These are phyloP conservation scores for Gerris buenoi DNA, from an alignment of 1,140 invertebrate genomes.

Conservation along the genomic window DNA sequence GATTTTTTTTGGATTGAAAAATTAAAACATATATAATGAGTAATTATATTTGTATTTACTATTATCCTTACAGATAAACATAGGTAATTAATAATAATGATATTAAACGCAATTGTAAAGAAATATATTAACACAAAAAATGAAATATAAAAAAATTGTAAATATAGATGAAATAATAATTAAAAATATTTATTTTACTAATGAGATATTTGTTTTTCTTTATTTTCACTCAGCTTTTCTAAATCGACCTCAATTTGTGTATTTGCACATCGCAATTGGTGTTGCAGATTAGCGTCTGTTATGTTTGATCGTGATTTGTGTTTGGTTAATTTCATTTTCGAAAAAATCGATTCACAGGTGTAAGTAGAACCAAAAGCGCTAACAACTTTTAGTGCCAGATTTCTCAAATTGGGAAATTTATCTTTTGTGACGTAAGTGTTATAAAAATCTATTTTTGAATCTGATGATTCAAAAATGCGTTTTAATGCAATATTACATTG, in stretches of 20 bases:
- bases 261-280: background rate
- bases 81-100: too few species aligned
- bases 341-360: slow-evolving; percentile 12
- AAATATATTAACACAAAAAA: too few species aligned
- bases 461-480: background rate
- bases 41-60: too few species aligned
- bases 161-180: too few species aligned
- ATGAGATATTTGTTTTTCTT: background rate
- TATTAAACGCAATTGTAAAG: too few species aligned
- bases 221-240: background rate
- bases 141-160: too few species aligned
- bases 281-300: slow-evolving; percentile 6
- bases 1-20: too few species aligned
- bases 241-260: background rate
- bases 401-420: slow-evolving; percentile 2
- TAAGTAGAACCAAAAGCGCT: slow-evolving; percentile 13
- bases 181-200: background rate
- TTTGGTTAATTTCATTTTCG: slow-evolving; percentile 14
- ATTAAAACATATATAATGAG: too few species aligned
- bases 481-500: background rate
- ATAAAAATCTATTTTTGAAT: slow-evolving; percentile 4
- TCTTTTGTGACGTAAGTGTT: too few species aligned
- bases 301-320: slow-evolving; percentile 10
- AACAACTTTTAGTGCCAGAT: slow-evolving; percentile 2
- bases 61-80: too few species aligned